phyloP scores from a whole-genome alignment of 92 coral and sea anemone species.

The Phenganax subtilis region DNA sequence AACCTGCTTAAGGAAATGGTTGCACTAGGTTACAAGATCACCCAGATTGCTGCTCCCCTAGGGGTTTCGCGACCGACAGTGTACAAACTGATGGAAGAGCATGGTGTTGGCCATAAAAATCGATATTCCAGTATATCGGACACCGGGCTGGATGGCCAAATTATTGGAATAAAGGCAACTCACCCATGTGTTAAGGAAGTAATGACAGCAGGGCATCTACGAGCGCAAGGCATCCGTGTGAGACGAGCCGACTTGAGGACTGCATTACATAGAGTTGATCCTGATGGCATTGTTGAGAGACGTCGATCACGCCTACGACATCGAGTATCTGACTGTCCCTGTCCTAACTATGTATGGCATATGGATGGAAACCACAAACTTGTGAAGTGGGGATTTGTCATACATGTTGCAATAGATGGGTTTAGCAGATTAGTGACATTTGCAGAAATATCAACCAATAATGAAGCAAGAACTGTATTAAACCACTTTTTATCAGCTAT shows the following conservation, averaged over 20 bases:
- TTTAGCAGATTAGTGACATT: slow-evolving; percentile 48
- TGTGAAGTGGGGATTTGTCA: slow-evolving; percentile 46
- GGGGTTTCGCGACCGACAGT: slow-evolving; percentile 43
- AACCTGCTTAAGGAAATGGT: slow-evolving; percentile 28
- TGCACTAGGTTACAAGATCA: slow-evolving; percentile 48
- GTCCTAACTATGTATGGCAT: slow-evolving; percentile 44
- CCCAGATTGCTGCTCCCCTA: slow-evolving; percentile 42
- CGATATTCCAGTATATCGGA: slow-evolving; percentile 38
- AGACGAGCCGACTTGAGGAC: slow-evolving; percentile 41
- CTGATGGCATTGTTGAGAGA: slow-evolving; percentile 42
- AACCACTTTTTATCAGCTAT: slow-evolving; percentile 40
- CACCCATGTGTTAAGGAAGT: slow-evolving; percentile 43
- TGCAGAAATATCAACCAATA: slow-evolving; percentile 48
- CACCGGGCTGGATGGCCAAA: slow-evolving; percentile 34
- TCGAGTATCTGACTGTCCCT: slow-evolving; percentile 38
- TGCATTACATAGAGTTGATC: slow-evolving; percentile 42
- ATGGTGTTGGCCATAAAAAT: slow-evolving; percentile 35
- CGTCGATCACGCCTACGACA: slow-evolving; percentile 39
- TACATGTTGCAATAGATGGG: slow-evolving; percentile 46
- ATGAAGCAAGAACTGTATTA: slow-evolving; percentile 39
- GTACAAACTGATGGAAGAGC: slow-evolving; percentile 43
- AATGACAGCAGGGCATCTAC: slow-evolving; percentile 36
- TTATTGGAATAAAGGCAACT: slow-evolving; percentile 26
- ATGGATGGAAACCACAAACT: slow-evolving; percentile 42
- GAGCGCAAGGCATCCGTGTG: slow-evolving; percentile 39